Conservation (phyloP, 2,797 vertebrate genomes). For the Sus cebifrons region DNA sequence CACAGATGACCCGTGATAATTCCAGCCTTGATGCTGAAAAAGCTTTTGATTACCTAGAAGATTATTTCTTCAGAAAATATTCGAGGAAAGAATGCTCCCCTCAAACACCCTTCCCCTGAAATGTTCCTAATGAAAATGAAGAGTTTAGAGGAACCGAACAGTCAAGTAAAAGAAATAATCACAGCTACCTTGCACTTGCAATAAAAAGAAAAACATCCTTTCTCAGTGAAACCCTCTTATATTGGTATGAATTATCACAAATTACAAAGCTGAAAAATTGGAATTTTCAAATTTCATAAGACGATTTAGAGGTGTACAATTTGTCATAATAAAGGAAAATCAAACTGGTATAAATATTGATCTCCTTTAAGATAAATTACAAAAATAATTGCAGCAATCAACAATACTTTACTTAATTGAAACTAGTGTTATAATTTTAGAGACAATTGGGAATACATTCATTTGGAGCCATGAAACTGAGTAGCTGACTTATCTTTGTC, state of each 20-base stretch:
- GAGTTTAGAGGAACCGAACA: neutral
- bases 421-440: neutral
- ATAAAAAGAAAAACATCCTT: neutral
- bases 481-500: neutral
- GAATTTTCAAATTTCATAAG: conserved; percentile 32
- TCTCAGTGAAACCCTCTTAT: neutral
- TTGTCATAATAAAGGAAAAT: conserved; percentile 16
- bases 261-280: neutral
- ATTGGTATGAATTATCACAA: neutral
- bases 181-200: neutral
- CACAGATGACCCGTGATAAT: neutral
- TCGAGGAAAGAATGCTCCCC: neutral
- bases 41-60: neutral
- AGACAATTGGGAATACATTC: neutral
- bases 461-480: neutral
- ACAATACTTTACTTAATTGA: neutral
- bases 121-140: neutral
- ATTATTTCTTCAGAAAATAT: conserved; percentile 61
- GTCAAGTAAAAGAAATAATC: conserved; percentile 32
- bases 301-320: neutral
- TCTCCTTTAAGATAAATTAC: conserved; percentile 4
- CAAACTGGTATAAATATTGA: neutral
- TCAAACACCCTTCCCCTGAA: neutral
- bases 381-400: neutral
- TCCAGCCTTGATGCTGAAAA: conserved; percentile 1